A percentile compares a stretch with the other conserved stretches of the same genome.
These are phyloP conservation scores for Lindbergichthys nudifrons DNA, from an alignment of 2,797 vertebrate genomes.

Conservation along the genomic window DNA sequence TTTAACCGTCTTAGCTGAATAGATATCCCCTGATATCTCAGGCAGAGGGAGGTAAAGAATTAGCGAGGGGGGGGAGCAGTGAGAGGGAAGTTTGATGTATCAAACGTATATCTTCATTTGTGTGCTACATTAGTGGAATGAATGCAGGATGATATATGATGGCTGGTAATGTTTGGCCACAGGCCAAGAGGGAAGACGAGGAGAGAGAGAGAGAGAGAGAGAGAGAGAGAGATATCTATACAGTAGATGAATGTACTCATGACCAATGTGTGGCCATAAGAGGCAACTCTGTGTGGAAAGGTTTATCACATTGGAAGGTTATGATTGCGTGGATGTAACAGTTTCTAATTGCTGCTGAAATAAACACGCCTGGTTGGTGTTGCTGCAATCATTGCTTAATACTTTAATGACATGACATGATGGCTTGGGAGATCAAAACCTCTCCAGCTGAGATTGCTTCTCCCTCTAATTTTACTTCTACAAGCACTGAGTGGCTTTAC, in stretches of 20 bases:
- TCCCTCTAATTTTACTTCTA: slow-evolving; percentile 64
- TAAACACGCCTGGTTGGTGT: slow-evolving; percentile 56
- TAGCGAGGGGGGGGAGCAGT: slow-evolving; percentile 22
- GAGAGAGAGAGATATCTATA: slow-evolving; percentile 29
- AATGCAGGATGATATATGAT: slow-evolving; percentile 56
- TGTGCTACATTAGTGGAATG: slow-evolving; percentile 66
- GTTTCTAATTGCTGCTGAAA: slow-evolving; percentile 63
- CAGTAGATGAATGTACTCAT: slow-evolving; percentile 62
- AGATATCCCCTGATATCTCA: slow-evolving; percentile 59
- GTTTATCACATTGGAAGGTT: slow-evolving; percentile 50
- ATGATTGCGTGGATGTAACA: slow-evolving; percentile 46
- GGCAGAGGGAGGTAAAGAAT: slow-evolving; percentile 31
- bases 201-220: slow-evolving; percentile 22
- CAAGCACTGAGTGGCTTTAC: slow-evolving; percentile 39
- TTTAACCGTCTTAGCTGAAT: slow-evolving; percentile 55
- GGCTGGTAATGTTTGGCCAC: slow-evolving; percentile 54
- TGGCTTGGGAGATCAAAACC: slow-evolving; percentile 66
- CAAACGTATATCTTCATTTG: slow-evolving; percentile 48
- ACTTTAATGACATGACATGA: slow-evolving; percentile 70
- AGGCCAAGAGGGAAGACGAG: slow-evolving; percentile 45
- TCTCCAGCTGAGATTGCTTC: slow-evolving; percentile 60
- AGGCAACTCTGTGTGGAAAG: slow-evolving; percentile 43
- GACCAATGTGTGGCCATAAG: slow-evolving; percentile 34
- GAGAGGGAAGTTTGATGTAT: slow-evolving; percentile 40
- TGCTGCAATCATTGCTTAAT: slow-evolving; percentile 73